Base-by-base conservation (phyloP, 2,888 invertebrate species). In the Aphidius colemani region DNA sequence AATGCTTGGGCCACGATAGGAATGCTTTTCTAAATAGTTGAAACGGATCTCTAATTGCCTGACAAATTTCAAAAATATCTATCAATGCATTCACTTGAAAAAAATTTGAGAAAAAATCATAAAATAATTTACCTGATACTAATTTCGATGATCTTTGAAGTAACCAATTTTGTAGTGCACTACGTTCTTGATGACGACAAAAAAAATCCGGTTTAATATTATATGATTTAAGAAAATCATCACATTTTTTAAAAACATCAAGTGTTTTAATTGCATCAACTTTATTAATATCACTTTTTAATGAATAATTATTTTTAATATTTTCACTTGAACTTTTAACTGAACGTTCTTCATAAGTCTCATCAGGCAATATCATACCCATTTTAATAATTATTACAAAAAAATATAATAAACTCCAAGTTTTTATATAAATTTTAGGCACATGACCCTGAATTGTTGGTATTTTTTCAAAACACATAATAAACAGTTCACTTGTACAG, bases 181-280 rank as follows among this genome's bases (percentile, higher is more conserved):
- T 68, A 13, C 78, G 83, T 74, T 86, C 86, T 60, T 87, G 84
- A 80, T 90, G 88, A 69, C 88, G 86, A 83, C 92, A 92, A 84
- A 92, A 92, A 84, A 92, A 91, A 79, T 92, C 91, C 0, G 91
- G 89, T 40, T 88, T 88, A 75, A 90, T 90, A 73, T 89, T 86
- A 82, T 91, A 87, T 55, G 85, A 84, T 68, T 85, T 85, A 65
- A 90, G 85, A 79, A 88, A 88, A 73, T 87, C 86, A 80, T 89
- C 88, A 75, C 88, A 88, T 72, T 86, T 85, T 65, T 85, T 84
- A 66, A 87, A 83, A 70, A 85, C 83, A 56, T 83, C 83, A 71
- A 85, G 78, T 7, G 80, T 77, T 61, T 75, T 81, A 13, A 75
- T 76, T 7, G 77, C 77, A 62, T 76, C 75, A 55, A 75, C 72